Evolutionary conservation across 2,888 invertebrate species (phyloP), one percentile per base, ranked within the genome.

Genomic region (Latrodectus elegans): DNA sequence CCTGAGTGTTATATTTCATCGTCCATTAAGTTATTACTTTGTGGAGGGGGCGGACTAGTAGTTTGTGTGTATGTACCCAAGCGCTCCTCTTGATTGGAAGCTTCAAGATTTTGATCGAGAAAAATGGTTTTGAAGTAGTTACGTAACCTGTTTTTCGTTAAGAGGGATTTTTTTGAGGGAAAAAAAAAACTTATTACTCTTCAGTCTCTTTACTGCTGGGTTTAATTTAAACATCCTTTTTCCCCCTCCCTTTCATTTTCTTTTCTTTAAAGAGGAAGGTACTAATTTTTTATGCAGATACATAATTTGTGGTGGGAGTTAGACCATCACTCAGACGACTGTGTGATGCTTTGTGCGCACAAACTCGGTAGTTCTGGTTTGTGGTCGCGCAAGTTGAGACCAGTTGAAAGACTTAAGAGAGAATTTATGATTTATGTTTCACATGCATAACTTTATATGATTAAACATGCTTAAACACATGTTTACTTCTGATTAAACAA

Each of bases 21-120:
- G 81, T 81, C 86, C 86, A 87, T 87, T 87, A 87, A 87, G 86
- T 87, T 87, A 87, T 87, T 87, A 81, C 86, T 87, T 77, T 71
- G 81, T 76, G 72, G 71, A 73, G 85, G 73, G 83, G 76, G 74
- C 74, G 74, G 52, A 68, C 75, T 60, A 74, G 82, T 82, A 60
- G 60, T 60, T 60, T 60, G 60, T 60, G 60, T 60, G 60, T 60
- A n/a, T 60, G 60, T n/a, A 6, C n/a, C n/a, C 49, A 51, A 67
- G 67, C 55, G 12, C n/a, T 76, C 76, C 68, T 81, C 86, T 71
- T 87, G 86, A 87, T 87, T 87, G 82, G 86, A 87, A 82, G 86
- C 75, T 73, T 87, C 81, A 82, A 87, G 81, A 71, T 81, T 71
- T 77, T 87, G 86, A 87, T 80, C 81, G 81, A 87, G 86, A 87